Evolutionary conservation across 2,113 vertebrate genomes (phyloP).

Genomic region (Xyliphius kryptos): DNA sequence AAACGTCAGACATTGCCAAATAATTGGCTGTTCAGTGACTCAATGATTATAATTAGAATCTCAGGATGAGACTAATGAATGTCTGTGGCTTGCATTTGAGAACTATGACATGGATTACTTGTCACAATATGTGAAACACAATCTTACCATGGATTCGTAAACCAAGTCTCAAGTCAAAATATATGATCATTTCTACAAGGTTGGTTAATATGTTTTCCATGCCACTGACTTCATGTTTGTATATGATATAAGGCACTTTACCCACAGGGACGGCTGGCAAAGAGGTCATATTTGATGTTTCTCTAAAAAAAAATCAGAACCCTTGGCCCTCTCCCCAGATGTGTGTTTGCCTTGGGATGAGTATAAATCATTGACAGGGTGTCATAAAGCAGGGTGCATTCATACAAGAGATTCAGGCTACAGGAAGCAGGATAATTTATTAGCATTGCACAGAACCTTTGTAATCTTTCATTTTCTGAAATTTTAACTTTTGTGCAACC

Average conservation of each 20-base stretch:
- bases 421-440: too few relatives aligned
- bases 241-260: background rate
- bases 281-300: background rate
- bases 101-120: background rate
- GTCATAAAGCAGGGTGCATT: background rate
- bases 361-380: background rate
- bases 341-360: slow-evolving; percentile 1
- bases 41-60: slow-evolving; percentile 12
- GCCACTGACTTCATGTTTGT: background rate
- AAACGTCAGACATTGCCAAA: slow-evolving; percentile 6
- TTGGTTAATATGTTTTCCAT: slow-evolving; percentile 1
- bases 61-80: slow-evolving; percentile 15
- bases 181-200: background rate
- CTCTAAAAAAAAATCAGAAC: background rate
- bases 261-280: background rate
- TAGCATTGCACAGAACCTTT: too few relatives aligned
- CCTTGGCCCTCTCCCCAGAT: background rate
- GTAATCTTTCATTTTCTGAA: too few relatives aligned
- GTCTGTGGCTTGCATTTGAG: background rate
- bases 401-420: background rate
- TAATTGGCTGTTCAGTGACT: slow-evolving; percentile 14
- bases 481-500: too few relatives aligned
- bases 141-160: background rate
- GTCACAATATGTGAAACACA: slow-evolving; percentile 8
- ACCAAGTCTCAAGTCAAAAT: background rate